phyloP scores from a whole-genome alignment of 1,140 invertebrate species.

The Saccostrea cuccullata region DNA sequence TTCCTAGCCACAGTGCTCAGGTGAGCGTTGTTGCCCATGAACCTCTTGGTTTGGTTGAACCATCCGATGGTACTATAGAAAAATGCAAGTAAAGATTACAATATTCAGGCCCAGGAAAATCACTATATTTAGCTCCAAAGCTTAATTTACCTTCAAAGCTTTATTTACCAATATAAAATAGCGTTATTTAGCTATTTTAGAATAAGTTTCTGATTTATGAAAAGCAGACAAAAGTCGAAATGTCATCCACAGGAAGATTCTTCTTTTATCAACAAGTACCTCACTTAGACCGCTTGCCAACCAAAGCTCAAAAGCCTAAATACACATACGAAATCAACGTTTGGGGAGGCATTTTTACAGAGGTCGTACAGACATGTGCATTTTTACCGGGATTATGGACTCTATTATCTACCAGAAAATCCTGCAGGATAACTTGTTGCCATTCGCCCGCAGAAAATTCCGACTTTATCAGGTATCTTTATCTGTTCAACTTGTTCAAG shows the following conservation, averaged over 20 bases:
- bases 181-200: too few relatives aligned
- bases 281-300: neutral
- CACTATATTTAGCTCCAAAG: too few relatives aligned
- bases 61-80: too few relatives aligned
- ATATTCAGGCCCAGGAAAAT: too few relatives aligned
- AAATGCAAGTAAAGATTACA: too few relatives aligned
- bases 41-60: too few relatives aligned
- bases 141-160: too few relatives aligned
- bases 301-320: neutral
- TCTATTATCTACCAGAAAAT: constrained; percentile 51
- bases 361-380: constrained; percentile 43
- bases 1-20: too few relatives aligned
- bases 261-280: neutral
- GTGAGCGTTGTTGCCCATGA: too few relatives aligned
- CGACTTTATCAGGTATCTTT: constrained; percentile 52
- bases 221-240: constrained; percentile 39
- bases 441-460: constrained; percentile 22
- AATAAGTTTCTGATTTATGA: too few relatives aligned
- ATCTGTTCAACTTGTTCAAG: too few relatives aligned
- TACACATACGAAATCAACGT: constrained; percentile 5
- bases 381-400: constrained; percentile 48
- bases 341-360: neutral
- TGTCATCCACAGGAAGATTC: constrained; percentile 13
- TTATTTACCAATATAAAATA: too few relatives aligned
- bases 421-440: constrained; percentile 38